Conservation (phyloP, 2,888 invertebrate genomes). For the Pollenia griseotomentosa region DNA sequence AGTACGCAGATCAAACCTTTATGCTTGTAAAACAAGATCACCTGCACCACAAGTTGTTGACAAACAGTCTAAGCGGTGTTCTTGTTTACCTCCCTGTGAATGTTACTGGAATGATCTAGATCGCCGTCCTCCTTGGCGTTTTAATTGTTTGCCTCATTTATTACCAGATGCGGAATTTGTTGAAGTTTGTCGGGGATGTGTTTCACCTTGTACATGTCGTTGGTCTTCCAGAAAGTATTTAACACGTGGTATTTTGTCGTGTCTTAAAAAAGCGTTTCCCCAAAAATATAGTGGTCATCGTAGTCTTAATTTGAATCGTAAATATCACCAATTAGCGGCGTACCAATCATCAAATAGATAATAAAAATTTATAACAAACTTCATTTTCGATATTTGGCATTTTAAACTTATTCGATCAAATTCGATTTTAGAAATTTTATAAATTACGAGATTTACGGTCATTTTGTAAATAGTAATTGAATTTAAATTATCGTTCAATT, state of each 20-base stretch:
- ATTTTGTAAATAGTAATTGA: too few species aligned
- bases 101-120: constrained; percentile 76
- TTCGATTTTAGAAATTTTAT: too few species aligned
- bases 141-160: constrained; percentile 63
- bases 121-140: constrained; percentile 68
- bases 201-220: constrained; percentile 73
- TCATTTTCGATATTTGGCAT: too few species aligned
- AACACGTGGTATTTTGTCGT: constrained; percentile 48
- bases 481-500: too few species aligned
- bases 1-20: constrained; percentile 73
- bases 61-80: constrained; percentile 66
- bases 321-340: background rate
- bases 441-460: too few species aligned
- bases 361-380: too few species aligned
- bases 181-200: constrained; percentile 33
- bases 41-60: constrained; percentile 30
- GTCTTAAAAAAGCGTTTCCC: constrained; percentile 55
- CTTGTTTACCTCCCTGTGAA: constrained; percentile 78
- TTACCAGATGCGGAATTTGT: constrained; percentile 23
- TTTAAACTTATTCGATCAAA: too few species aligned
- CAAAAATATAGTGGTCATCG: constrained; percentile 56
- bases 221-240: constrained; percentile 68
- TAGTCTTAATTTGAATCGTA: constrained; percentile 4
- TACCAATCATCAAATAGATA: constrained; percentile 1
- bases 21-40: constrained; percentile 32